phyloP scores from a whole-genome alignment of 2,888 invertebrate genomes.

The Plagodis pulveraria region DNA sequence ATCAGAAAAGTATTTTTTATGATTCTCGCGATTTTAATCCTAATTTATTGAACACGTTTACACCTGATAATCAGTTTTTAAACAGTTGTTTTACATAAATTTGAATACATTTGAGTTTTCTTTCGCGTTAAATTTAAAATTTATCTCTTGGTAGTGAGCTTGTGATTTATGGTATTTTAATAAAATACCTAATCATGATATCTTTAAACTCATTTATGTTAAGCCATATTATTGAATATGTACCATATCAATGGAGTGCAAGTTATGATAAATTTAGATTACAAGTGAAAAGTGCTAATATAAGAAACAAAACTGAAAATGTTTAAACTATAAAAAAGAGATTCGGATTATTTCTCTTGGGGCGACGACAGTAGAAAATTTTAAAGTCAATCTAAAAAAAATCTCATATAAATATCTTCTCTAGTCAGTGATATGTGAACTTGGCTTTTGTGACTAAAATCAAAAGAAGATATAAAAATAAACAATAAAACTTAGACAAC shows the following conservation, averaged over 20 bases:
- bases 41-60: conserved; percentile 46
- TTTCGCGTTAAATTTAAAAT: conserved; percentile 28
- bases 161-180: conserved; percentile 3
- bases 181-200: no score
- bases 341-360: no score
- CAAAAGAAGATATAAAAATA: background rate
- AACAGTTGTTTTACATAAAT: conserved; percentile 50
- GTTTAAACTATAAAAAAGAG: no score
- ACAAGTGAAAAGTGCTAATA: no score
- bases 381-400: no score
- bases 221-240: no score
- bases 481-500: background rate
- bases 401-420: no score
- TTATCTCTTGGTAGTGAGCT: background rate
- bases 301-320: no score
- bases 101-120: conserved; percentile 45
- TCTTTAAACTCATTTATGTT: no score
- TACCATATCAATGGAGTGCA: no score
- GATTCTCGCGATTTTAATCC: conserved; percentile 30
- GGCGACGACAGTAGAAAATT: no score
- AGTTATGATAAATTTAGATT: no score
- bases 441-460: background rate
- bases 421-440: background rate
- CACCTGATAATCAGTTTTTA: conserved; percentile 43
- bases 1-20: conserved; percentile 30